phyloP scores from a whole-genome alignment of 30 jellyfish, hydroid and myxozoan genomes.

The Nemopilema nomurai region DNA sequence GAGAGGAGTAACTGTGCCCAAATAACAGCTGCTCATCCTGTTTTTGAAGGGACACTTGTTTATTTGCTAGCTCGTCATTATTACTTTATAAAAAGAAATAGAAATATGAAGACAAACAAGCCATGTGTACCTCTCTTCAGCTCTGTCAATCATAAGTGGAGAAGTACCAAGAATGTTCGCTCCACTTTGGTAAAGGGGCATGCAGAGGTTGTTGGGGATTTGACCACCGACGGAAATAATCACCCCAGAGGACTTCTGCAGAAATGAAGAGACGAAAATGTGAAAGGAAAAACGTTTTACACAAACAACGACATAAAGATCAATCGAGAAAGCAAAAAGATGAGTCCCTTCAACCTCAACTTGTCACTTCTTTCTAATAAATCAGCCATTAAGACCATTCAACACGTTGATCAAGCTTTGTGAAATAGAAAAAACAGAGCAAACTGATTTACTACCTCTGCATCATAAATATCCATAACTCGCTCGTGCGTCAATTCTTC shows the following conservation, averaged over 20 bases:
- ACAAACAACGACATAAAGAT: too few species aligned
- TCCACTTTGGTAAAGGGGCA: constrained; percentile 55
- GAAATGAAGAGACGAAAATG: not conserved
- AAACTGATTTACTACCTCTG: constrained; percentile 34
- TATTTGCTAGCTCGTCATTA: not conserved
- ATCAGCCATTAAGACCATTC: too few species aligned
- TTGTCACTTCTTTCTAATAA: too few species aligned
- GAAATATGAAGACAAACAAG: not conserved
- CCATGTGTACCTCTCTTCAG: constrained; percentile 68
- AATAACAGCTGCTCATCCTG: too few species aligned
- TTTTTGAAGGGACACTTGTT: too few species aligned
- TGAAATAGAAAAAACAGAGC: too few species aligned
- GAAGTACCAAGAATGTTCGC: constrained; percentile 77
- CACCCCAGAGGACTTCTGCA: constrained; percentile 60
- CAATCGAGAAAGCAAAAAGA: too few species aligned
- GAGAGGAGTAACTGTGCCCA: too few species aligned
- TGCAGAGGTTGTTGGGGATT: constrained; percentile 67
- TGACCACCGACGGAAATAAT: constrained; percentile 78
- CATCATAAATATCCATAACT: constrained; percentile 71
- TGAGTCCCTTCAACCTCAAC: too few species aligned
- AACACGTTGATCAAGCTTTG: too few species aligned
- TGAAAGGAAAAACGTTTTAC: not conserved
- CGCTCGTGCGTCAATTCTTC: constrained; percentile 71
- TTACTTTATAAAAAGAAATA: not conserved
- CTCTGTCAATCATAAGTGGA: constrained; percentile 73